Base-by-base conservation (phyloP, 1,140 invertebrate species). In the Pseudomyrmex flavicornis region DNA sequence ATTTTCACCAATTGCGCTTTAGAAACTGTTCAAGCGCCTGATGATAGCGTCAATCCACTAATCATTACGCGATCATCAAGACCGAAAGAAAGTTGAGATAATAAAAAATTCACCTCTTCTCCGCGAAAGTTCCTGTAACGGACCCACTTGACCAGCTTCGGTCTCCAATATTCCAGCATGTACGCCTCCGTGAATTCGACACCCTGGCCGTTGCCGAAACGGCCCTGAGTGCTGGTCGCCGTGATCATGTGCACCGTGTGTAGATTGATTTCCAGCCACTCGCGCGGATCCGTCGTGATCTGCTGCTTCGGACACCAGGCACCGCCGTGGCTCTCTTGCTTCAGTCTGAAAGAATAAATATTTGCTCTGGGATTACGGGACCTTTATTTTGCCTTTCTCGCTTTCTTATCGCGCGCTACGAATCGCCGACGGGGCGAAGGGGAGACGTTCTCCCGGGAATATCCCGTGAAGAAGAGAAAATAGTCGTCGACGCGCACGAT, bases 151-250 rank as follows among this genome's bases (percentile, higher is more conserved):
- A 95, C 95, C 4, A 97, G 89, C 58, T 95, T 95, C 1, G 96
- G 96, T 84, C 97, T 91, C 96, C 96, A 97, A 90, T 98, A 98
- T 88, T 98, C 97, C 22, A 98, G 92, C 62, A 97, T 92, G 92
- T 97, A 98, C 44, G 96, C 95, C 90, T 97, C 97, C 7, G 97
- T 95, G 91, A 94, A 98, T 92, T 98, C 97, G 83, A 96, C 95
- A 61, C 97, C 97, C 88, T 97, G 96, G 26, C 97, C 97, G 91
- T 98, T 98, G 1, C 97, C 97, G 91, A 98, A 98, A 50, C 97
- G 95, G 20, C 97, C 97, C 91, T 98, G 97, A 17, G 97, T 97
- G 88, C 97, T 97, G 1, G 97, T 96, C 2, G 95, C 96, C 2
- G 97, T 97, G 90, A 98, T 97, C 90, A 97, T 95, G 93, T 97